These are phyloP conservation scores for Pachydiplax longipennis DNA, from an alignment of 2,888 invertebrate species.

Conservation along the genomic window DNA sequence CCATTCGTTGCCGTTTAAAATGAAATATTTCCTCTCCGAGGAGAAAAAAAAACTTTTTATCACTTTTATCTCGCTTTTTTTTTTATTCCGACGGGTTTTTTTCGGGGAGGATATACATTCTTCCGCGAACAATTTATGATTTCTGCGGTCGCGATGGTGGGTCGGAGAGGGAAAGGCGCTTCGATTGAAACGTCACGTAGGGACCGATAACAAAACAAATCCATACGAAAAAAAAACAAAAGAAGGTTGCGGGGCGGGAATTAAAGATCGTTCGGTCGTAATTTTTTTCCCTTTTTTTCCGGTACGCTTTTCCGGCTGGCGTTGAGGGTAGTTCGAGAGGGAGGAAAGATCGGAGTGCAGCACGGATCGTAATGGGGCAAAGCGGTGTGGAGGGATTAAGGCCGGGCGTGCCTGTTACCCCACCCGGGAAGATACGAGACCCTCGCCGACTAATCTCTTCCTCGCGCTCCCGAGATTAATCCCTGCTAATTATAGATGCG, in stretches of 20 bases:
- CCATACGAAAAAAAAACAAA: neutral
- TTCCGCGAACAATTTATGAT: constrained; percentile 18
- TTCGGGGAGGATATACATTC: neutral
- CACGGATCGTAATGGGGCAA: constrained; percentile 27
- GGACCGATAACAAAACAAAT: constrained; percentile 28
- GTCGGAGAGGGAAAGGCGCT: constrained; percentile 4
- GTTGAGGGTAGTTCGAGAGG: neutral
- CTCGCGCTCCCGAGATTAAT: constrained; percentile 25
- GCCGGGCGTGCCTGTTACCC: constrained; percentile 38
- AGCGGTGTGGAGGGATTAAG: constrained; percentile 30
- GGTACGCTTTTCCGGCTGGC: neutral
- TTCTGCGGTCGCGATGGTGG: constrained; percentile 1
- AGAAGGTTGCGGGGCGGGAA: neutral
- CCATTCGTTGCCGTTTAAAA: constrained; percentile 10
- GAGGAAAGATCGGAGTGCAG: neutral
- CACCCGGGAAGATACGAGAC: constrained; percentile 27
- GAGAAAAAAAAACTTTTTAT: neutral
- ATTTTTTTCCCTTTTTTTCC: neutral
- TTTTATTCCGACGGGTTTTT: neutral
- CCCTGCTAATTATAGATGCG: constrained; percentile 45
- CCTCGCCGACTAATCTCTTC: constrained; percentile 34
- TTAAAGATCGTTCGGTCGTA: constrained; percentile 14
- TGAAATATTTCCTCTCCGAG: neutral
- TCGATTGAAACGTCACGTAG: constrained; percentile 42
- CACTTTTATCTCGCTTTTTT: neutral